Percentiles rank a stretch among this genome's conserved stretches.
These are phyloP conservation scores for Mythimna vitellina DNA, from an alignment of 2,888 invertebrate genomes.

Conservation along the genomic window DNA sequence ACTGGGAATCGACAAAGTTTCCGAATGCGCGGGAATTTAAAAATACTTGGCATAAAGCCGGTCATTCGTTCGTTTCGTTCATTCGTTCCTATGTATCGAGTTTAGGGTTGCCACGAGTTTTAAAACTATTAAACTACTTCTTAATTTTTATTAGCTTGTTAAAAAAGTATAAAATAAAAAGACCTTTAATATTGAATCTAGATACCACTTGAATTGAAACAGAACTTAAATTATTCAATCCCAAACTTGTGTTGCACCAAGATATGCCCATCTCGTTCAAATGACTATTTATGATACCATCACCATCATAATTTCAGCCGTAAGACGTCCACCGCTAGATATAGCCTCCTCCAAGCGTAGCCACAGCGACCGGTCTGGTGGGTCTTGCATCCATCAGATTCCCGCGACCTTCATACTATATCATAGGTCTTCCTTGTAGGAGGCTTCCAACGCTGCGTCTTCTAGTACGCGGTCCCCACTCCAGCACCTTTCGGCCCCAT, in stretches of 20 bases:
- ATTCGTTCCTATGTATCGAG: constrained; percentile 63
- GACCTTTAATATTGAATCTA: no score
- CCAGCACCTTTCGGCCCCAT: no score
- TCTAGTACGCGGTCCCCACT: no score
- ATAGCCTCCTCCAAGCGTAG: no score
- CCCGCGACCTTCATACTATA: no score
- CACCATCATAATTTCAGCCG: no score
- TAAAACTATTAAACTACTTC: neutral
- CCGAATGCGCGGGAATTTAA: constrained; percentile 67
- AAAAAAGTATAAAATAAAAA: neutral
- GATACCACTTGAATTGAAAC: no score
- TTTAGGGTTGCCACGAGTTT: constrained; percentile 64
- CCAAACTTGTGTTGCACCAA: neutral
- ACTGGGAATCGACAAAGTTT: constrained; percentile 44
- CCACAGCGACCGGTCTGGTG: no score
- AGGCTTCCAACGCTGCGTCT: no score
- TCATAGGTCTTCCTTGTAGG: no score
- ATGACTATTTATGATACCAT: neutral
- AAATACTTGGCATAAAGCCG: constrained; percentile 70
- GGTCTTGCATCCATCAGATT: no score
- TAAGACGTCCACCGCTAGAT: no score
- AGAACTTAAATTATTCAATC: neutral
- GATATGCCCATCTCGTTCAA: neutral
- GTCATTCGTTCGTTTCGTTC: constrained; percentile 67
- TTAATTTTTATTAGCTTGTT: neutral